Evolutionary conservation across 2,888 invertebrate genomes (phyloP).

Genomic region (Conchocele bisecta): DNA sequence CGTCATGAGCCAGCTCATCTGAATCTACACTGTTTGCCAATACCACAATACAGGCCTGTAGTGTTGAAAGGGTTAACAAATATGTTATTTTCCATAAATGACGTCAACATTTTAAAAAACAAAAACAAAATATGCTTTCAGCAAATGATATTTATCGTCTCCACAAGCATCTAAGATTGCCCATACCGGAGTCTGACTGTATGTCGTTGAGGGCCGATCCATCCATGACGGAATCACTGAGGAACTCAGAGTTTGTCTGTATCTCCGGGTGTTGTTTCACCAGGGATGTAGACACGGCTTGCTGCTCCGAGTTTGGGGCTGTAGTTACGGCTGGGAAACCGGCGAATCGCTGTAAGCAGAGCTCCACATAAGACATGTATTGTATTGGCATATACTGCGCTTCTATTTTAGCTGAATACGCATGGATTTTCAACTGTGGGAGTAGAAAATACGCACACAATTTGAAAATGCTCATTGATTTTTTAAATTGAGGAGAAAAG

Average conservation of each 20-base stretch:
- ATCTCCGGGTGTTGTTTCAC: slow-evolving; percentile 66
- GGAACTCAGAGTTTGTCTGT: slow-evolving; percentile 69
- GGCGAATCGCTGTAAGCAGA: slow-evolving; percentile 69
- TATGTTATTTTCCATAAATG: too few species aligned
- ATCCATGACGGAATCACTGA: slow-evolving; percentile 78
- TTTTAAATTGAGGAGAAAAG: too few species aligned
- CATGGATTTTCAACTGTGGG: background rate
- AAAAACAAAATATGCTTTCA: background rate
- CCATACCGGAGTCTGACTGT: slow-evolving; percentile 69
- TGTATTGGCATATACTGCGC: too few species aligned
- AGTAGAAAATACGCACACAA: too few species aligned
- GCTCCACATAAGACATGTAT: too few species aligned
- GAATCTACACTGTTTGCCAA: too few species aligned
- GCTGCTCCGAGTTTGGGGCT: slow-evolving; percentile 61
- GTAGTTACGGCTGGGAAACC: slow-evolving; percentile 77
- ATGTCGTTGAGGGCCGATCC: slow-evolving; percentile 76
- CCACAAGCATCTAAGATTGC: background rate
- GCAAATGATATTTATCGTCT: background rate
- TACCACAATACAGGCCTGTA: too few species aligned
- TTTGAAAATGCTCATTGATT: too few species aligned
- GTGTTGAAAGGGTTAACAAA: too few species aligned
- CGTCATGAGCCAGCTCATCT: too few species aligned
- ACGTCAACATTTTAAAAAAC: too few species aligned
- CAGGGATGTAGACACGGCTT: slow-evolving; percentile 43
- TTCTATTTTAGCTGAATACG: background rate